Base-by-base conservation (phyloP, 1,140 invertebrate genomes). In the Oppia nitens region DNA sequence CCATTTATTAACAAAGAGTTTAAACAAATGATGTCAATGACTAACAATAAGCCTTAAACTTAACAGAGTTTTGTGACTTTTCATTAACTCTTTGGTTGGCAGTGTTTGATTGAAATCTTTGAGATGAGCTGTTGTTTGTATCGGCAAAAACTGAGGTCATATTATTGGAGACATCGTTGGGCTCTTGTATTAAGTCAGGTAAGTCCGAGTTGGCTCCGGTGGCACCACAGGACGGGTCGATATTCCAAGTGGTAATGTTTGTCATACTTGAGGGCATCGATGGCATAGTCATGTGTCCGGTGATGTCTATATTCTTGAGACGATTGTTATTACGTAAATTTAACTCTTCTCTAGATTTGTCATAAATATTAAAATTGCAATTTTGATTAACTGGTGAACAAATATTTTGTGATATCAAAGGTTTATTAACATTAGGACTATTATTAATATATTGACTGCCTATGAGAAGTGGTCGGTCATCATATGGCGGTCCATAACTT, bases 291-390 rank as follows among this genome's bases (percentile, higher is more conserved):
- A 40, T 17, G 17, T 40, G 6, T 9, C 32, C 32, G 17, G 32
- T 9, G 32, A 17, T 40, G 6, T 40, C 32, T 9, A 9, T 40
- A 17, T 40, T 40, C 17, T 17, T 40, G 6, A 40, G 32, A 9
- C 32, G 6, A 6, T 6, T 9, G 17, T 17, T 40, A 40, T 40
- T 40, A 9, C 32, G 32, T 6, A 9, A 17, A 40, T 6, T 40
- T 17, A 40, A 40, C 17, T 40, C 6, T 9, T 40, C 32, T 40
- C 32, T 40, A 9, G 32, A 40, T 17, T 57, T 57, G 28, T 57
- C 56, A 24, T 57, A 57, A 49, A 57, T 57, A 24, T 27, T 57
- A 20, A 47, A 24, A 49, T 57, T 57, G 3, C 45, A 57, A 24
- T 57, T 45, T 24, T 57, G 50, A 40, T 57, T 45, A 28, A 48